Evolutionary conservation across 2,113 vertebrate genomes (phyloP).

Genomic region (Sebastes fasciatus): DNA sequence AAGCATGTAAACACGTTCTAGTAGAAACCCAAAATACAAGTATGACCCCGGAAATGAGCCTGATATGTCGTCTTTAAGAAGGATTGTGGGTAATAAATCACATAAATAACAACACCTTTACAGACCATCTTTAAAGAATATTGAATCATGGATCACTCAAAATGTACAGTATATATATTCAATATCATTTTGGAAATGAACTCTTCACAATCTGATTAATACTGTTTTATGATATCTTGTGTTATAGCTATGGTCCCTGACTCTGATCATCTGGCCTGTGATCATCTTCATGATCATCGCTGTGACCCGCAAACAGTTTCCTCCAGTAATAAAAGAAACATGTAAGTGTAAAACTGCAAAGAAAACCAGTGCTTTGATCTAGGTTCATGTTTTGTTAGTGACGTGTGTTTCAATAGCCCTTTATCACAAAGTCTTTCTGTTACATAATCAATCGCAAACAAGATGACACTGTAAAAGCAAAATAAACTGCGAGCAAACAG

Average conservation of each 20-base stretch:
- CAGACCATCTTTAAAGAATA: neutral
- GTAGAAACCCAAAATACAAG: too few relatives aligned
- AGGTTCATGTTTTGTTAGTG: neutral
- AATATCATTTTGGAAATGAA: neutral
- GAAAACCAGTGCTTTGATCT: neutral
- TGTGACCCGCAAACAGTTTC: slow-evolving; percentile 90
- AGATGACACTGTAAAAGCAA: neutral
- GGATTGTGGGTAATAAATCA: neutral
- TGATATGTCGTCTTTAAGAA: neutral
- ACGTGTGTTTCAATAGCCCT: neutral
- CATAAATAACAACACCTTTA: neutral
- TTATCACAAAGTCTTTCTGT: neutral
- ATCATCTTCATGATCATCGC: slow-evolving; percentile 95
- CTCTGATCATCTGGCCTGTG: slow-evolving; percentile 92
- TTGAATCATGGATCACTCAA: neutral
- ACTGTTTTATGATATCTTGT: slow-evolving; percentile 58
- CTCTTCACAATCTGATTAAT: neutral
- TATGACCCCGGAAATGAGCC: too few relatives aligned
- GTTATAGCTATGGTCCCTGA: slow-evolving; percentile 92
- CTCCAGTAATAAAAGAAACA: slow-evolving; percentile 82
- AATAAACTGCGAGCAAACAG: neutral
- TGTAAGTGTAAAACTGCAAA: slow-evolving; percentile 86
- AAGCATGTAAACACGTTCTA: too few relatives aligned
- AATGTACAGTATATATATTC: neutral
- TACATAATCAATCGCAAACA: neutral